Evolutionary conservation across 2,797 vertebrate genomes (phyloP).

Genomic region (Pseudotriccus pelzelni): DNA sequence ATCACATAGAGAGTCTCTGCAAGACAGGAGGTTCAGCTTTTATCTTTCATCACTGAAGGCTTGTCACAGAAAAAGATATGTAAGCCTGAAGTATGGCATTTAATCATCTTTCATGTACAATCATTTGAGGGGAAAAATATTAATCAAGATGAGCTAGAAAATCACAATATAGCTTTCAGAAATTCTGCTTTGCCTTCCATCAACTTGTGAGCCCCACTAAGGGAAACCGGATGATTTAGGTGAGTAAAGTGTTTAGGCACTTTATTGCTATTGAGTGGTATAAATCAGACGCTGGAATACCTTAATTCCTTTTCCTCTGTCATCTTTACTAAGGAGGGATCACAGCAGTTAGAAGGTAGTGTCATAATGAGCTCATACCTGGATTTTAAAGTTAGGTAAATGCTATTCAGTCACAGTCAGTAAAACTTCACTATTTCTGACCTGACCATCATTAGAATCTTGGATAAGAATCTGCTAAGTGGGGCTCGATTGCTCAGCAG

Average conservation of each 20-base stretch:
- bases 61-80: not conserved
- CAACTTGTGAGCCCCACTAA: not conserved
- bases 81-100: not conserved
- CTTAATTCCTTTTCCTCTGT: not conserved
- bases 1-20: not conserved
- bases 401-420: not conserved
- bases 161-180: not conserved
- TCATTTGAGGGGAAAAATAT: not conserved
- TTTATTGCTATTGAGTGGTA: not conserved
- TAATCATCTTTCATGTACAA: not conserved
- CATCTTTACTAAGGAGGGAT: not conserved
- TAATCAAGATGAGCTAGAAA: not conserved
- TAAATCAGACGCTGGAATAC: not conserved
- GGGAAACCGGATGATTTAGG: not conserved
- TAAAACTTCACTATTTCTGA: not conserved
- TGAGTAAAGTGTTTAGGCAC: not conserved
- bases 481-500: not conserved
- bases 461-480: not conserved
- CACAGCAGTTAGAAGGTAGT: not conserved
- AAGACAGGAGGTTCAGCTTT: not conserved
- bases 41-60: not conserved
- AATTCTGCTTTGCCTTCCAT: not conserved
- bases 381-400: not conserved
- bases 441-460: not conserved
- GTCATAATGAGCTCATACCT: not conserved